phyloP scores from a whole-genome alignment of 2,113 vertebrate genomes.

The Sigmodon hispidus region DNA sequence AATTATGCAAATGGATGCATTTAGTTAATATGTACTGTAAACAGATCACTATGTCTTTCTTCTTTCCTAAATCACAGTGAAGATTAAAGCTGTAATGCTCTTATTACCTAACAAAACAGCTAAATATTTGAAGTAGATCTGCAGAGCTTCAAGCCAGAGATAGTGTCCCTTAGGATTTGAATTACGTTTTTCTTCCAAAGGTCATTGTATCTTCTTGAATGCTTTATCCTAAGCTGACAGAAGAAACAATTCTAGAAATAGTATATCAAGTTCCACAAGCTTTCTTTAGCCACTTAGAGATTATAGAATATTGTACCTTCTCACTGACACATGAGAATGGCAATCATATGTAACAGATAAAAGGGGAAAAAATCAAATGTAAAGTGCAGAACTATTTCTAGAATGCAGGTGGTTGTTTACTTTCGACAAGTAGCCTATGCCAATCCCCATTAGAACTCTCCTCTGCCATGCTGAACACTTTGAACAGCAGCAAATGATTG shows the following conservation, averaged over 20 bases:
- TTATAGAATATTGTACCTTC: neutral
- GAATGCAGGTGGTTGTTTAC: neutral
- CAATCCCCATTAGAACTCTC: neutral
- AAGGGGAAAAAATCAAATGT: neutral
- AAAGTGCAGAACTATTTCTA: neutral
- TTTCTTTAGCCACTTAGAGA: slow-evolving; percentile 21
- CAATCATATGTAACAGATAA: neutral
- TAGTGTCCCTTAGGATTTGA: slow-evolving; percentile 52
- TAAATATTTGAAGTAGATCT: slow-evolving; percentile 75
- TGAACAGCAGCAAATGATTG: slow-evolving; percentile 52
- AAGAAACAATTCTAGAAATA: slow-evolving; percentile 23
- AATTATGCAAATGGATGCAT: slow-evolving; percentile 79
- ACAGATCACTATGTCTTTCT: slow-evolving; percentile 75
- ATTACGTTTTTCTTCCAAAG: slow-evolving; percentile 58
- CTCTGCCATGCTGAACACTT: neutral
- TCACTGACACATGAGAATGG: slow-evolving; percentile 13
- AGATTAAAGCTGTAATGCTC: slow-evolving; percentile 76
- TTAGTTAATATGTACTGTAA: slow-evolving; percentile 79
- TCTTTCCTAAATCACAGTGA: slow-evolving; percentile 74
- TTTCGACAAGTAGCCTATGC: neutral
- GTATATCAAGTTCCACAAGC: neutral
- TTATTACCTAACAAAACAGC: slow-evolving; percentile 72
- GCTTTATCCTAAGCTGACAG: neutral
- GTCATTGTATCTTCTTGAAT: slow-evolving; percentile 19
- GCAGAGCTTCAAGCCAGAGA: slow-evolving; percentile 69